Conservation (phyloP, 2,888 invertebrate species). For the Dusona sp. region DNA sequence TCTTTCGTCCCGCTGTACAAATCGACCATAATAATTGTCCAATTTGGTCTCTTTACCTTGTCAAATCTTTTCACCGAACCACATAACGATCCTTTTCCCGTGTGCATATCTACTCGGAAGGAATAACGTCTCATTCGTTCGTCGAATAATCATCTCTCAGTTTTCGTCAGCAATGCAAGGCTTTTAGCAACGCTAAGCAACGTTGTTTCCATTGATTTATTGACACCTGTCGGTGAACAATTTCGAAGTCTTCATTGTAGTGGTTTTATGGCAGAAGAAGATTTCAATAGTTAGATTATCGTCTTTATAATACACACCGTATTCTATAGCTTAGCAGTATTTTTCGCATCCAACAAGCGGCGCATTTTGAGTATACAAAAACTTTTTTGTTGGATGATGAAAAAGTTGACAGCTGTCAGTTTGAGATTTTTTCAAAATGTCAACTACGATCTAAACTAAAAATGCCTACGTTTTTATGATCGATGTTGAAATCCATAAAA, state of each 20-base stretch:
- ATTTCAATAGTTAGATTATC: background rate
- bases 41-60: conserved; percentile 51
- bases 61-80: conserved; percentile 54
- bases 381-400: background rate
- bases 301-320: background rate
- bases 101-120: conserved; percentile 10
- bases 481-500: too few species aligned
- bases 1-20: conserved; percentile 20
- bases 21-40: conserved; percentile 34
- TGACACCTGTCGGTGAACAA: background rate
- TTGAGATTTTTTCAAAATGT: background rate
- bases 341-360: background rate
- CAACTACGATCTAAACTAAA: background rate
- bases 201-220: background rate
- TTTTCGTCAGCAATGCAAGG: background rate
- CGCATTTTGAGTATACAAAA: background rate
- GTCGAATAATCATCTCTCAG: conserved; percentile 10
- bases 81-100: conserved; percentile 62
- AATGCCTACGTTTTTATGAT: background rate
- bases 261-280: background rate
- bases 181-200: background rate
- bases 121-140: background rate
- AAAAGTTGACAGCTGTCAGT: background rate
- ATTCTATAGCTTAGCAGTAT: background rate
- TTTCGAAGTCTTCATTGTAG: background rate